These are phyloP conservation scores for Centrocercus urophasianus DNA, from an alignment of 2,113 vertebrate species.

Conservation along the genomic window DNA sequence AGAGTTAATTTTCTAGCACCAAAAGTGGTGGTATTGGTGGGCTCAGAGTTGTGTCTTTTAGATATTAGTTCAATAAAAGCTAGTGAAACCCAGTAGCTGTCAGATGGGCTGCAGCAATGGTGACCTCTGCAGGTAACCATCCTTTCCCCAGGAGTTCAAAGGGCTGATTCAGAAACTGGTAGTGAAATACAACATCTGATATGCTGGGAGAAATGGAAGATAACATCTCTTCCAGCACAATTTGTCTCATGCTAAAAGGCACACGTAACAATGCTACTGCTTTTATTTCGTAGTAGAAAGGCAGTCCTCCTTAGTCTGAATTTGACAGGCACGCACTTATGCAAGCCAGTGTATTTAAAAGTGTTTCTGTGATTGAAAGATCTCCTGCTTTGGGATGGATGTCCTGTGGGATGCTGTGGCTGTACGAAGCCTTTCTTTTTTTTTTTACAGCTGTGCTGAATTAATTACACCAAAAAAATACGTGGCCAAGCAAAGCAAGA, in stretches of 20 bases:
- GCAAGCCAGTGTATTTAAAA: neutral
- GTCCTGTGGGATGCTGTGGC: neutral
- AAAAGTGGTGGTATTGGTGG: neutral
- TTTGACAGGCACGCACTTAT: neutral
- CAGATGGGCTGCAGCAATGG: neutral
- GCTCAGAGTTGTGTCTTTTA: neutral
- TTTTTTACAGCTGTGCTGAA: neutral
- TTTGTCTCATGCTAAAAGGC: neutral
- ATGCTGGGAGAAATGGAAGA: neutral
- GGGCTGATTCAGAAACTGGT: neutral
- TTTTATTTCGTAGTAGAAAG: neutral
- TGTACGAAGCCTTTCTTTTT: neutral
- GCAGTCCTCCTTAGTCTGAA: neutral
- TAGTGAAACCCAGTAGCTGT: neutral
- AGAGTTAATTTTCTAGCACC: neutral
- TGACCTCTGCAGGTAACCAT: conserved; percentile 64
- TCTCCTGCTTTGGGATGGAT: neutral
- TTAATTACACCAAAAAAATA: neutral
- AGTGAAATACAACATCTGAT: neutral
- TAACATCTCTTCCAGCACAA: neutral
- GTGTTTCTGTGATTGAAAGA: neutral
- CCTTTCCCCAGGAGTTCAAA: neutral
- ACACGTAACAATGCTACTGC: rapidly evolving
- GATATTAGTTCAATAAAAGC: neutral
- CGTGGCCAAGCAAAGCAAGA: neutral